Evolutionary conservation across 2,888 invertebrate species (phyloP).

Genomic region (Anodontia alba): DNA sequence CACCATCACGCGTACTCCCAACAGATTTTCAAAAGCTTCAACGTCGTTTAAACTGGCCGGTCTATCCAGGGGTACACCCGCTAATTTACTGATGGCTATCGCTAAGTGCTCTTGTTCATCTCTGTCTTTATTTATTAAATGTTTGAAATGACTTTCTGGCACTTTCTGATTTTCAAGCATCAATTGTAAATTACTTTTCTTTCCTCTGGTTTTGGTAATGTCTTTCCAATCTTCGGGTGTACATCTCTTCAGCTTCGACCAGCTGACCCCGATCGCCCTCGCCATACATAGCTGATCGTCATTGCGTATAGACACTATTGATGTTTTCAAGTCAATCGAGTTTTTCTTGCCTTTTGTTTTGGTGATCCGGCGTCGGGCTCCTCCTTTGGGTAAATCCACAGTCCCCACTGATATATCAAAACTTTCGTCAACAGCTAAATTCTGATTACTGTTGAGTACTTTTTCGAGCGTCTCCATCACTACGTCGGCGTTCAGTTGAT

Average conservation of each 20-base stretch:
- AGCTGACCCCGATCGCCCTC: no score
- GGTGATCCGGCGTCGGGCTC: conserved; percentile 22
- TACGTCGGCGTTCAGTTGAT: no score
- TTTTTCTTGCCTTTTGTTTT: conserved; percentile 23
- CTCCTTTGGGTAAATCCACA: conserved; percentile 33
- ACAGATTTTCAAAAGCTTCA: conserved; percentile 24
- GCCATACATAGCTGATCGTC: conserved; percentile 34
- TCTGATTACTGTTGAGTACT: no score
- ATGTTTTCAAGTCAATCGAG: conserved; percentile 27
- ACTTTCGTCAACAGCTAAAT: no score
- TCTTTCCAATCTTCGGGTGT: conserved; percentile 41
- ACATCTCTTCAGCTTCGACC: no score
- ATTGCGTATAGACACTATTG: conserved; percentile 31
- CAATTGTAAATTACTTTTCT: no score
- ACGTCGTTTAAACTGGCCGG: conserved; percentile 29
- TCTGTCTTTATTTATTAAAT: conserved; percentile 9
- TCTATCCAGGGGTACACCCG: conserved; percentile 14
- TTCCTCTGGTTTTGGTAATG: conserved; percentile 17
- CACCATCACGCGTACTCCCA: conserved; percentile 48
- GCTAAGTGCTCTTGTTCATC: not conserved
- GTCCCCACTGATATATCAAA: conserved; percentile 33
- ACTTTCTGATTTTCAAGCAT: conserved; percentile 36
- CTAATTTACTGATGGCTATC: not conserved
- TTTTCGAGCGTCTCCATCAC: no score
- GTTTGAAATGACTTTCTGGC: conserved; percentile 33